Base-by-base conservation (phyloP, 2,888 invertebrate species). In the Thecocarcelia acutangulata region DNA sequence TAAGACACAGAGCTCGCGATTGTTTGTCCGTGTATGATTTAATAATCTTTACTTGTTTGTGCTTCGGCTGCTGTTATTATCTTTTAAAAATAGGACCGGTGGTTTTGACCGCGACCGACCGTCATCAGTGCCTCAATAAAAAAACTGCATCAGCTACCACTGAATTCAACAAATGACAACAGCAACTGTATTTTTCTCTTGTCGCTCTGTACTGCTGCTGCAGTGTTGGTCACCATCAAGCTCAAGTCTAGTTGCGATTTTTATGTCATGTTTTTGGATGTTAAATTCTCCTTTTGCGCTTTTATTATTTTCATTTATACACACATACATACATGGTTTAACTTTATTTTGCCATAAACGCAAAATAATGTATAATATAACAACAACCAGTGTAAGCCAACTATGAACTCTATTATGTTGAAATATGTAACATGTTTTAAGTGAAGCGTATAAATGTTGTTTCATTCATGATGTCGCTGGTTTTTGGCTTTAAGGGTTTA, bases 401-500 rank as follows among this genome's bases (percentile, higher is more conserved):
- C 40, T 42, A 66, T 24, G 52, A 33, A 61, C 61, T 66, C 15
- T 28, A 54, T 61, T 52, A 66, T 78, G 42, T 28, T 40, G 72
- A 4, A n/a, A 19, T 61, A 37, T 48, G 46, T 15, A 48, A 48
- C 42, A 52, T 50, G 42, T 42, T 69, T 52, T 44, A 46, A 64
- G 75, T 75, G 69, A 75, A 80, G 64, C 74, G 63, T 70, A 75
- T 64, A 75, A 80, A 75, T 59, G 64, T 44, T 21, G 12, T 64
- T 72, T 59, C 28, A 58, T 42, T 56, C 54, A 56, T 54, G 61
- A 75, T 64, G 37, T 17, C 37, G 12, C 52, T 17, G 24, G 15
- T 42, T 56, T 64, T 52, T 17, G 37, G 4, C 12, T 28, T 72
- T 19, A 61, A 42, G 50, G 40, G 28, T 42, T 2, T 33, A n/a